Base-by-base conservation (phyloP, 2,888 invertebrate genomes). In the Trissonchulus sp. region DNA sequence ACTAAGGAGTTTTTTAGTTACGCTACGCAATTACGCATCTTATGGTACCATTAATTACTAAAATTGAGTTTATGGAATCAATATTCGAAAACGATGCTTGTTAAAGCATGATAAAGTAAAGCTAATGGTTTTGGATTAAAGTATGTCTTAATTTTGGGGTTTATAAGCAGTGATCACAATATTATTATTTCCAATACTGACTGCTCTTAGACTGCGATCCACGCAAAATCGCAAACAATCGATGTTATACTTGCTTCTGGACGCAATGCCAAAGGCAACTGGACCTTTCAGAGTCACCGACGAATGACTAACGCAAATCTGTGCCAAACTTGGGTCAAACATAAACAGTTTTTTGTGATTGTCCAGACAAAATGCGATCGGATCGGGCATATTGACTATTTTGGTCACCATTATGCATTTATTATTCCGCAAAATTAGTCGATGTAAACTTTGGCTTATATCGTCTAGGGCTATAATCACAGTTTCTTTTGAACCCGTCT, bases 361-460 rank as follows among this genome's bases (percentile, higher is more conserved):
- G 30, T 75, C 75, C 37, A 76, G 23, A 28, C 1, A 2, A 35
- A 63, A 75, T 3, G 76, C 72, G 15, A 76, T 68, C 23, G 65
- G 65, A 30, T 36, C 33, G 34, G 75, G 18, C 23, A 71, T 8
- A 8, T 2, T 73, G 8, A 33, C 68, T 30, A 73, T 73, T 37
- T 73, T 73, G 1, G 74, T 65, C 23, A 31, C 3, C 30, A 69
- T 28, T n/a, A n/a, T n/a, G 33, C 74, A 73, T 73, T 37, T 69
- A 18, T 48, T 48, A 23, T 65, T 65, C 2, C 74, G 74, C 3
- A 73, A 8, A 8, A 69, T 62, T 8, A 73, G 38, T 71, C 63
- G 28, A 23, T 36, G 33, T 31, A 69, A 30, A 33, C 68, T 71
- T 69, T 72, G 33, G 2, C 8, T 8, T 28, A 69, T n/a, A 28